Conservation (phyloP, 2,113 vertebrate genomes). For the Camelus bactrianus region DNA sequence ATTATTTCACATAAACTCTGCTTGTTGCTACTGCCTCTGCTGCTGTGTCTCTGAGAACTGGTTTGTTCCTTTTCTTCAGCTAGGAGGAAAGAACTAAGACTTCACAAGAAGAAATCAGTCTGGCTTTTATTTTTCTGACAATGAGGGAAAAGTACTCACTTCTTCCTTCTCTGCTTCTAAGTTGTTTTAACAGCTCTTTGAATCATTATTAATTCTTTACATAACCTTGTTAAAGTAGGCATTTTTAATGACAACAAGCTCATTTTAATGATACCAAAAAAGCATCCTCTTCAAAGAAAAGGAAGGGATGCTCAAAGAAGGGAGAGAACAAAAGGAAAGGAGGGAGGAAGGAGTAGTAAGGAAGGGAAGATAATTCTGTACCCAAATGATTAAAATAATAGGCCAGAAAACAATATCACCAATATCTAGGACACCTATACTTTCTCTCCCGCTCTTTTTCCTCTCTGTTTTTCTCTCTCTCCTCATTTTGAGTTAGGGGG, state of each 20-base stretch:
- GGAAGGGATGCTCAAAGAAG: neutral
- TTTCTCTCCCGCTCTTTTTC: neutral
- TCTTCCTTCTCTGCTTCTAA: neutral
- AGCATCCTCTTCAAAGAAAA: neutral
- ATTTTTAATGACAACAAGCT: conserved; percentile 53
- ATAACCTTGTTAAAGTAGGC: conserved; percentile 31
- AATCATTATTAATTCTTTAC: conserved; percentile 62
- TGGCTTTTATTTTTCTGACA: conserved; percentile 42
- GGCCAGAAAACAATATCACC: neutral
- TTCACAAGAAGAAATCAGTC: neutral
- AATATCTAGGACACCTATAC: neutral
- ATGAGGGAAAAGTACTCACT: neutral
- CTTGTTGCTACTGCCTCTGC: neutral
- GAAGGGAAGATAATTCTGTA: neutral
- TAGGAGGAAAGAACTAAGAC: neutral
- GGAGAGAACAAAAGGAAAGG: neutral
- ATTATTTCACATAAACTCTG: neutral
- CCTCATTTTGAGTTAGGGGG: neutral
- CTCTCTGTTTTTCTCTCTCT: neutral
- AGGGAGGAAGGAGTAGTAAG: neutral
- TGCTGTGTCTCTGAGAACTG: neutral
- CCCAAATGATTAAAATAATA: neutral
- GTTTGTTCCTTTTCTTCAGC: neutral
- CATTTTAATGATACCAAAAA: conserved; percentile 54
- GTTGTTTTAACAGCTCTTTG: conserved; percentile 49